Evolutionary conservation across 2,888 invertebrate genomes (phyloP), one percentile per base, ranked within the genome.

Genomic region (Leptarthrus brevirostris): DNA sequence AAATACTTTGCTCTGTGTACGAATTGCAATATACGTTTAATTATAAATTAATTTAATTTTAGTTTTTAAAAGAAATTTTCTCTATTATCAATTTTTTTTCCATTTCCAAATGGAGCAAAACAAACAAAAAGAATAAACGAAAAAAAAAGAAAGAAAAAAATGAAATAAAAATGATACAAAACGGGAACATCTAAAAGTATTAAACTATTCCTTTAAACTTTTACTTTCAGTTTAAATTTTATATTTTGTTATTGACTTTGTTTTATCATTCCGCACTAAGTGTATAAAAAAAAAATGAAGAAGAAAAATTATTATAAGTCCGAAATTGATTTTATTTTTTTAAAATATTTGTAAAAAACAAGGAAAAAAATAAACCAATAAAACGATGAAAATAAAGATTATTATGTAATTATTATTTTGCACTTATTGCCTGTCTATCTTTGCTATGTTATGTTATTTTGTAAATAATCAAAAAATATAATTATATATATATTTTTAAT

Each of bases 361-460:
- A 52, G n/a, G n/a, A 52, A 16, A 12, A 44, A 22, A 47, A 44
- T 47, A 47, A 36, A n/a, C 10, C 44, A 24, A 66, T 1, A 18
- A 24, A 66, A 44, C 40, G 26, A 66, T 10, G 18, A 66, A 30
- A 18, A 26, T 26, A 20, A 49, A 49, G 47, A 47, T 66, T 66
- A 66, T 66, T 66, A 47, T 47, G 18, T n/a, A 20, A 66, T 69
- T 69, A 69, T 49, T 49, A 52, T 69, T 69, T 69, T 52, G 69
- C 69, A 52, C 52, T 52, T 52, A 36, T 69, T 69, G 64, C 47
- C 52, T 69, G 52, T 71, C 54, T 53, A 71, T 71, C 70, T 71
- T 71, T 71, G 70, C 70, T 53, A 71, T 71, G 70, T 71, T 71
- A 71, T 56, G 54, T 72, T 72, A 56, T 72, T 56, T 58, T 72